These are phyloP conservation scores for Phenganax stokvisi DNA, from an alignment of 92 coral and sea anemone species.

Conservation along the genomic window DNA sequence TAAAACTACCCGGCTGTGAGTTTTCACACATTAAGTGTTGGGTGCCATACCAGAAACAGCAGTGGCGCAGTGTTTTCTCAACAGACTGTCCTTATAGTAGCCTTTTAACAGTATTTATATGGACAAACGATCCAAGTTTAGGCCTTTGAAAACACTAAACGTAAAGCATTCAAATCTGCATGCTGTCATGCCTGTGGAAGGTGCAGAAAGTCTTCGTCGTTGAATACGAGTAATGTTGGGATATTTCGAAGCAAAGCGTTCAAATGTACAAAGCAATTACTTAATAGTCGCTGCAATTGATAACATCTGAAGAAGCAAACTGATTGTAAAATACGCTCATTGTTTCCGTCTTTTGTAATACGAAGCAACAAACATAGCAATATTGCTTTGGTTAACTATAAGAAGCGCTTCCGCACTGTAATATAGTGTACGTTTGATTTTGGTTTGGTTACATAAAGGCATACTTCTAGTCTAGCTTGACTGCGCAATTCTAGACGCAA, in stretches of 20 bases:
- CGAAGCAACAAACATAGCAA: conserved; percentile 9
- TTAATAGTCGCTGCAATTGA: neutral
- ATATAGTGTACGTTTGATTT: no score
- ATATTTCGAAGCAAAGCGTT: no score
- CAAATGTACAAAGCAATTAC: neutral
- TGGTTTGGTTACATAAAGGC: no score
- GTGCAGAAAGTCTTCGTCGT: neutral
- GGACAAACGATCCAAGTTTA: neutral
- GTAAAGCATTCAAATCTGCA: neutral
- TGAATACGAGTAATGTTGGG: no score
- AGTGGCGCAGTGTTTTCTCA: neutral
- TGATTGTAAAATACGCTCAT: neutral
- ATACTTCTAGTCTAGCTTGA: neutral
- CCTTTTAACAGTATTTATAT: neutral
- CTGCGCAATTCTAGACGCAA: neutral
- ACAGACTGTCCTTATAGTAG: neutral
- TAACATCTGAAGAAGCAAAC: neutral
- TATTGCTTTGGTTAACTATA: neutral
- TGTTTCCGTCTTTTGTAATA: neutral
- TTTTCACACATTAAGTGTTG: conserved; percentile 7
- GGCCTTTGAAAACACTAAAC: neutral
- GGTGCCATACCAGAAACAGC: conserved; percentile 13
- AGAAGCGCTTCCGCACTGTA: conserved; percentile 6
- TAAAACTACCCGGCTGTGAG: conserved; percentile 1
- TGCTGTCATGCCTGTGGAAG: neutral